phyloP scores from a whole-genome alignment of 2,113 vertebrate genomes.

The Butorides virescens region DNA sequence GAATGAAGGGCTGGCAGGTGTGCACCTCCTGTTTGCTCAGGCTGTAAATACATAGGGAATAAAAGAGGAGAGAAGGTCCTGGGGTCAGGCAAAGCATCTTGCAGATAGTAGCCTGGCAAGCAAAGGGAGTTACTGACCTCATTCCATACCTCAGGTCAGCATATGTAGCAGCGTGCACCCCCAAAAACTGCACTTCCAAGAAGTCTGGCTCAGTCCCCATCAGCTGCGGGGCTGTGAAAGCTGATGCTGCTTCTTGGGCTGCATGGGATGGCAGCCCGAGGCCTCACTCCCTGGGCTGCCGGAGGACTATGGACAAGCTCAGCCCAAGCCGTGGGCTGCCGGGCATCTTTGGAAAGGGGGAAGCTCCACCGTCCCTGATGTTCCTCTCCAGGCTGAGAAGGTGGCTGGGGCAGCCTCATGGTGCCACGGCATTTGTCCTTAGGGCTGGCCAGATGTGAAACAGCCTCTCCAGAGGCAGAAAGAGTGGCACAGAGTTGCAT shows the following conservation, averaged over 20 bases:
- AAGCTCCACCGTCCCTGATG: background rate
- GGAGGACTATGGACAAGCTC: background rate
- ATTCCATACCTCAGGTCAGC: background rate
- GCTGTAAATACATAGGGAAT: background rate
- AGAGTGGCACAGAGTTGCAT: background rate
- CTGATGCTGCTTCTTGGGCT: background rate
- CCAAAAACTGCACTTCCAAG: background rate
- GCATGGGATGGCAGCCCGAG: rapidly evolving
- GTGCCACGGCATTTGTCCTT: background rate
- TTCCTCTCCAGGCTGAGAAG: background rate
- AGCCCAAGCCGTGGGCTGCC: rapidly evolving
- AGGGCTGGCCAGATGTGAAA: background rate
- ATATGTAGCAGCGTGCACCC: background rate
- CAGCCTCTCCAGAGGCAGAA: background rate
- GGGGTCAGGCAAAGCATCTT: background rate
- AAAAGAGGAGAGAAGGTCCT: background rate
- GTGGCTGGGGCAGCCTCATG: background rate
- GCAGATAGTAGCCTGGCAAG: background rate
- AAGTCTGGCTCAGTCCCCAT: background rate
- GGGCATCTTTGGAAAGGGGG: background rate
- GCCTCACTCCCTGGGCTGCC: background rate
- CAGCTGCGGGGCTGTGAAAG: rapidly evolving
- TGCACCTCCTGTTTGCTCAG: background rate
- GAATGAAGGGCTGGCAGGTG: background rate
- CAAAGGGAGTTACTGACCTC: background rate